Conservation (phyloP, 2,797 vertebrate species). For the Gallirallus australis region DNA sequence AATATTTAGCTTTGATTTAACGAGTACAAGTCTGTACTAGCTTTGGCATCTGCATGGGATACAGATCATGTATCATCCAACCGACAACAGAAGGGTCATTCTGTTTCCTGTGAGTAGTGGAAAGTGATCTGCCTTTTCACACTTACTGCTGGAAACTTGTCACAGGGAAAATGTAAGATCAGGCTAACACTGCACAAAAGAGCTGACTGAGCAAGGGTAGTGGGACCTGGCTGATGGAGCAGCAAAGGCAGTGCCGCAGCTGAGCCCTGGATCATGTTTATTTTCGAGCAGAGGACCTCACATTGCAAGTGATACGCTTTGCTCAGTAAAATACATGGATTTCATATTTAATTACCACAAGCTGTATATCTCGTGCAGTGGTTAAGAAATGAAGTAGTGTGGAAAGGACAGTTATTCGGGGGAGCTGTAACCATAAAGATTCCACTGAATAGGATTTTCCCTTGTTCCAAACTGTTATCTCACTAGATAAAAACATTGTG, state of each 20-base stretch:
- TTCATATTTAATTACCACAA: slow-evolving; percentile 21
- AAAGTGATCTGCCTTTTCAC: slow-evolving; percentile 39
- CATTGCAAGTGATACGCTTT: slow-evolving; percentile 15
- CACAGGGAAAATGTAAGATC: neutral
- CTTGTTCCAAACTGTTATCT: slow-evolving; percentile 37
- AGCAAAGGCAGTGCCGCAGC: neutral
- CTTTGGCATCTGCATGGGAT: neutral
- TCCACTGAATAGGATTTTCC: slow-evolving; percentile 12
- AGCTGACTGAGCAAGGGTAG: neutral
- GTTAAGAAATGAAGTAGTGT: slow-evolving; percentile 28
- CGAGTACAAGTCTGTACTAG: neutral
- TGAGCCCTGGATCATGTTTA: neutral
- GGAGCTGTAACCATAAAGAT: slow-evolving; percentile 17
- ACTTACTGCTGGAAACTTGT: slow-evolving; percentile 20
- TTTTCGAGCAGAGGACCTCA: neutral
- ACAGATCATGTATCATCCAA: neutral
- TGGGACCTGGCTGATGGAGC: neutral
- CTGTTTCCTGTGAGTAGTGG: neutral
- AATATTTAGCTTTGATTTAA: neutral
- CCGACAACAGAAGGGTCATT: neutral
- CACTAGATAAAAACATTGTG: slow-evolving; percentile 35
- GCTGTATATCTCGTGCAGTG: neutral
- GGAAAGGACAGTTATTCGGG: neutral
- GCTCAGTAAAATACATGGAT: slow-evolving; percentile 5
- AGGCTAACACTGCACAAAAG: neutral